Base-by-base conservation (phyloP, 2,113 vertebrate genomes). In the Orthochromis malagaraziensis region DNA sequence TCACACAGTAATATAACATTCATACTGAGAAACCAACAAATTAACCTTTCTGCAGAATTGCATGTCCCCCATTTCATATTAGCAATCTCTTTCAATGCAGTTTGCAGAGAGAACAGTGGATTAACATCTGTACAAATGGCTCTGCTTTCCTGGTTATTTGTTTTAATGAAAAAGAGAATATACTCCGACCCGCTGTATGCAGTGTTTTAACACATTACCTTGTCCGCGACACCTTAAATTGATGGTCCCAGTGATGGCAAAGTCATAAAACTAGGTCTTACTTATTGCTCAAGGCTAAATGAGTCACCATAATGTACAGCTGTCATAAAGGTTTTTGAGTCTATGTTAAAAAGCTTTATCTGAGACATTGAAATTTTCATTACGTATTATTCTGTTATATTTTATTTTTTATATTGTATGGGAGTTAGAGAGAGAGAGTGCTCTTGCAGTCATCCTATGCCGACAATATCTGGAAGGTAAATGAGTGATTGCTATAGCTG, bases 191-290 rank as follows among this genome's bases (percentile, higher is more conserved):
- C 47, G 12, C 16, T 40, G 40, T 79, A 51, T 77, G 70, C 70
- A 82, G 65, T 73, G 53, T 81, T 88, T 86, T 88, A 83, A 85
- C 54, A 85, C 45, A 38, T 80, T 35, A 75, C 54, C 63, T 89
- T 79, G 57, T 83, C 55, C 8, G 29, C 49, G 17, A 47, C 84
- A 38, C 87, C 87, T 91, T 79, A 77, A 91, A 86, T 51, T 65
- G n/a, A 86, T 79, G 58, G 47, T 68, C 53, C 16, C 81, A 81
- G 26, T 35, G 33, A 68, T 65, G 33, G 26, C 33, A 88, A 75
- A 89, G 75, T 88, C 92, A 91, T 87, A 86, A 89, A 91, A 89
- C 13, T 10, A 53, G 10, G 68, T 84, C 81, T 80, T 51, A 84
- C 57, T 57, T 55, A 42, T 45, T 35, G 83, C 88, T 84, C 68